Evolutionary conservation across 2,113 vertebrate genomes (phyloP).

Genomic region (Leptocoma aspasia): DNA sequence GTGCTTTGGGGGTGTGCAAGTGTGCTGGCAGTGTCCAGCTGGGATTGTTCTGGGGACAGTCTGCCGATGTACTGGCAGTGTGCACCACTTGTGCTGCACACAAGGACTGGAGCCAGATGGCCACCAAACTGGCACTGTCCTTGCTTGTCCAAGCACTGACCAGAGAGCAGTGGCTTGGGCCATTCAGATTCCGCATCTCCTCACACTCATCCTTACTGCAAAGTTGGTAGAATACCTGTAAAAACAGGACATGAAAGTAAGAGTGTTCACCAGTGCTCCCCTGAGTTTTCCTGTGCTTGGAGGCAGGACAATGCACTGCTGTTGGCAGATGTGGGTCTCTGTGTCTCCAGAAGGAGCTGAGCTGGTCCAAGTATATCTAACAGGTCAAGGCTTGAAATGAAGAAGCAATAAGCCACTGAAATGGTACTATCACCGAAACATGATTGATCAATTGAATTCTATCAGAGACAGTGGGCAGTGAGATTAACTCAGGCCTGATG

Average conservation of each 20-base stretch:
- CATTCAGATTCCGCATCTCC: background rate
- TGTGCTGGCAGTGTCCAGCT: rapidly evolving
- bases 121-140: background rate
- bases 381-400: slow-evolving; percentile 85
- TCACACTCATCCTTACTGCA: background rate
- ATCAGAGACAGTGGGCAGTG: slow-evolving; percentile 95
- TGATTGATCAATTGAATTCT: slow-evolving; percentile 99
- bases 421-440: slow-evolving; percentile 99
- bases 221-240: background rate
- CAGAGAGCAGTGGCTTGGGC: background rate
- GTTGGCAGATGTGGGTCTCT: slow-evolving; percentile 58
- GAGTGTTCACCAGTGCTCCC: background rate
- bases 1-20: background rate
- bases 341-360: slow-evolving; percentile 70
- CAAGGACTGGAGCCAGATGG: background rate
- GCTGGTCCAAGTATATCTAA: slow-evolving; percentile 75
- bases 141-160: background rate
- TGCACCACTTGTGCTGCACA: rapidly evolving
- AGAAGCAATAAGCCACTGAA: slow-evolving; percentile 99
- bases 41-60: rapidly evolving
- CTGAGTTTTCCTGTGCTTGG: background rate
- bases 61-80: rapidly evolving
- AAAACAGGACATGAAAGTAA: background rate
- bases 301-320: slow-evolving; percentile 24
- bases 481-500: slow-evolving; percentile 99